Evolutionary conservation across 2,888 invertebrate species (phyloP).

Genomic region (Rhodophaea formosa): DNA sequence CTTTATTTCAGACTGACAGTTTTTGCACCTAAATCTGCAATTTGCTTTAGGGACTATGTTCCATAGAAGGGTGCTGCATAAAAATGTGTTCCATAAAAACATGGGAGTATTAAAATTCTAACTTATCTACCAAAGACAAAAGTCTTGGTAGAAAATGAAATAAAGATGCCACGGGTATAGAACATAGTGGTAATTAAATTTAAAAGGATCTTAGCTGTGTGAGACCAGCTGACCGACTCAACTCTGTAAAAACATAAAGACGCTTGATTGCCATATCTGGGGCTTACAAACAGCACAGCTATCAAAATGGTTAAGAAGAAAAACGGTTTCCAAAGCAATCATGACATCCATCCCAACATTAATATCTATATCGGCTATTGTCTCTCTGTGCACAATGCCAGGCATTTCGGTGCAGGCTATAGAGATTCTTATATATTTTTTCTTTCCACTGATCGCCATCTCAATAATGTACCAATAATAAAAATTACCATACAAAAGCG

Average conservation of each 20-base stretch:
- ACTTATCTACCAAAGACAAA: no score
- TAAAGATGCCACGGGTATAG: no score
- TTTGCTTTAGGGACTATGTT: no score
- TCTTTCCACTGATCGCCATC: conserved; percentile 25
- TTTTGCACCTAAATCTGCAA: no score
- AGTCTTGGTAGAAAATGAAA: no score
- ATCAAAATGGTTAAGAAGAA: conserved; percentile 12
- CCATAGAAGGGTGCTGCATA: no score
- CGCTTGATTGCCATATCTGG: neutral
- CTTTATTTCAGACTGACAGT: no score
- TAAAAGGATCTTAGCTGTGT: no score
- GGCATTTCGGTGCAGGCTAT: conserved; percentile 38
- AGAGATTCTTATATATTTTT: conserved; percentile 27
- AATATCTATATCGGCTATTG: conserved; percentile 63
- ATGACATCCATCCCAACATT: conserved; percentile 51
- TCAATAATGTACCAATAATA: conserved; percentile 21
- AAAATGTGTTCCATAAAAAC: no score
- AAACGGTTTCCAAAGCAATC: neutral
- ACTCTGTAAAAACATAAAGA: neutral
- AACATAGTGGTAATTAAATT: no score
- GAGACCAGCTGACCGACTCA: no score
- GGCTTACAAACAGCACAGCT: conserved; percentile 5
- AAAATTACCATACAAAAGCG: conserved; percentile 38
- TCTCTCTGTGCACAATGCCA: conserved; percentile 44
- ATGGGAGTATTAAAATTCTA: no score